These are phyloP conservation scores for Brenthis ino DNA, from an alignment of 2,888 invertebrate genomes.

Conservation along the genomic window DNA sequence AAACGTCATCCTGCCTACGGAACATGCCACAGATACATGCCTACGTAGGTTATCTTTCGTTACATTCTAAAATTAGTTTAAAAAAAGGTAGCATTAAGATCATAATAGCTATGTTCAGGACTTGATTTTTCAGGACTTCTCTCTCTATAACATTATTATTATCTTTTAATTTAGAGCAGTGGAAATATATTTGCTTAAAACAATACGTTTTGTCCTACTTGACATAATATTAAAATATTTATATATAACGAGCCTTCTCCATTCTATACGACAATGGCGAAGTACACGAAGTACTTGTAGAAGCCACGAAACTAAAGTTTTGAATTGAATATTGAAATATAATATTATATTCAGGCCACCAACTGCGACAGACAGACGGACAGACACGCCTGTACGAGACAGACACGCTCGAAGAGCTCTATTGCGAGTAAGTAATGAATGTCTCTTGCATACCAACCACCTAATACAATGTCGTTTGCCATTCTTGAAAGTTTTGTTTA, in stretches of 20 bases:
- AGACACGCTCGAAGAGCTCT: conserved; percentile 28
- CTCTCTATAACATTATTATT: too few relatives aligned
- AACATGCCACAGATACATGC: too few relatives aligned
- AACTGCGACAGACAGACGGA: conserved; percentile 24
- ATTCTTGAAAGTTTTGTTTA: conserved; percentile 32
- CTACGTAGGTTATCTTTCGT: too few relatives aligned
- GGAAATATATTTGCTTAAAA: neutral
- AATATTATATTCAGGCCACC: conserved; percentile 16
- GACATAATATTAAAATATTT: neutral
- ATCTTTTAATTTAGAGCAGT: neutral
- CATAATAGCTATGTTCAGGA: too few relatives aligned
- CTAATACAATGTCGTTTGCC: conserved; percentile 19
- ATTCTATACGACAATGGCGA: too few relatives aligned
- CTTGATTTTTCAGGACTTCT: too few relatives aligned
- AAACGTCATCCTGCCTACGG: too few relatives aligned
- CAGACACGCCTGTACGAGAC: conserved; percentile 19
- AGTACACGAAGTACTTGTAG: too few relatives aligned
- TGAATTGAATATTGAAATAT: neutral
- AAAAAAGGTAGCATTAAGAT: too few relatives aligned
- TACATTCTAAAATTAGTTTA: too few relatives aligned
- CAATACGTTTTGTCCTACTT: neutral
- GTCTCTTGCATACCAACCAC: conserved; percentile 34
- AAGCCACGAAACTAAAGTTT: too few relatives aligned
- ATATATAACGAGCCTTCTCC: too few relatives aligned
- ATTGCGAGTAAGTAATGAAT: conserved; percentile 29